Conservation (phyloP, 1,140 invertebrate species). For the Zaprionus gabonicus region DNA sequence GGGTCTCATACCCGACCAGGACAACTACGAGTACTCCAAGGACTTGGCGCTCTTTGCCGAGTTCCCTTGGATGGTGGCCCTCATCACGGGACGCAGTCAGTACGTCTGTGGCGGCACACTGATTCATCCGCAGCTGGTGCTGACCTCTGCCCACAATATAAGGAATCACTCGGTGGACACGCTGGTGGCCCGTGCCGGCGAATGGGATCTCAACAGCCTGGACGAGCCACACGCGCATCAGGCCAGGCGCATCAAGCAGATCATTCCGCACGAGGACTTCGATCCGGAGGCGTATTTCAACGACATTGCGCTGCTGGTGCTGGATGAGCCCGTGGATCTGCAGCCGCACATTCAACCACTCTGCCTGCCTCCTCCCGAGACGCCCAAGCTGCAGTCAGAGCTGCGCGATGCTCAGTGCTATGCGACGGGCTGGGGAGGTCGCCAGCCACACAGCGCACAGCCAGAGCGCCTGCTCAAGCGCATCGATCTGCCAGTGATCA, state of each 20-base stretch:
- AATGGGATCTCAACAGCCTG: conserved; percentile 89
- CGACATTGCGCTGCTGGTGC: conserved; percentile 89
- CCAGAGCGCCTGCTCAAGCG: conserved; percentile 85
- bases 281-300: conserved; percentile 85
- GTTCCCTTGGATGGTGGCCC: conserved; percentile 94
- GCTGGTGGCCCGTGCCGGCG: conserved; percentile 87
- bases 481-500: conserved; percentile 87
- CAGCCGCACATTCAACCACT: conserved; percentile 89
- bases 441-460: conserved; percentile 86
- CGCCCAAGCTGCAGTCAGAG: conserved; percentile 39
- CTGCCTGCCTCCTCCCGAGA: conserved; percentile 87
- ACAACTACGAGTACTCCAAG: conserved; percentile 85
- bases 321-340: conserved; percentile 87
- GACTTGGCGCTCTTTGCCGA: conserved; percentile 86
- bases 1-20: conserved; percentile 90
- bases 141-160: conserved; percentile 89
- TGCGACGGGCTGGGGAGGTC: conserved; percentile 89
- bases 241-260: conserved; percentile 87
- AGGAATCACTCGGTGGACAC: conserved; percentile 61
- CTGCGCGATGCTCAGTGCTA: conserved; percentile 83
- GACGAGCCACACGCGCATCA: conserved; percentile 86
- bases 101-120: conserved; percentile 89
- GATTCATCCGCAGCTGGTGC: conserved; percentile 87
- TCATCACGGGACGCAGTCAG: conserved; percentile 86
- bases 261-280: conserved; percentile 86